These are phyloP conservation scores for Zophobas morio DNA, from an alignment of 1,140 invertebrate species.

Conservation along the genomic window DNA sequence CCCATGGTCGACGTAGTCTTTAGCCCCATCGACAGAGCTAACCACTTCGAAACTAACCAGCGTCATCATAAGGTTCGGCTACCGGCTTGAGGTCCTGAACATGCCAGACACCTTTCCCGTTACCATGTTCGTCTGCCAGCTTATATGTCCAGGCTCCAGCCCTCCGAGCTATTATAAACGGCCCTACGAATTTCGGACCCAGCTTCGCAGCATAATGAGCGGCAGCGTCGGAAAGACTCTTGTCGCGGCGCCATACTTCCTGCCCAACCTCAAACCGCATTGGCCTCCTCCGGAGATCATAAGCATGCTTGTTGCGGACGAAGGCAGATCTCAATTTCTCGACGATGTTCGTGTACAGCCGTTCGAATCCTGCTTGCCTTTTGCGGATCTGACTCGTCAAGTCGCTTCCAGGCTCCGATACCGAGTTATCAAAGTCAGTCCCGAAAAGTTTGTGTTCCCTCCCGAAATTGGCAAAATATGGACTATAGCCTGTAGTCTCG, in stretches of 20 bases:
- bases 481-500: slow-evolving; percentile 55
- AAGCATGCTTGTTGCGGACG: slow-evolving; percentile 5
- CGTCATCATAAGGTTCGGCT: background rate
- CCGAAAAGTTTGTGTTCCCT: slow-evolving; percentile 42
- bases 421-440: background rate
- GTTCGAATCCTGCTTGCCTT: background rate
- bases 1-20: too few relatives aligned
- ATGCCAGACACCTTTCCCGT: slow-evolving; percentile 11
- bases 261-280: background rate
- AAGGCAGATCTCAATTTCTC: background rate
- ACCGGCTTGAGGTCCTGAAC: slow-evolving; percentile 34
- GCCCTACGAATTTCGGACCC: slow-evolving; percentile 16
- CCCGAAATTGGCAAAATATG: slow-evolving; percentile 58
- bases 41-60: too few relatives aligned
- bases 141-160: background rate
- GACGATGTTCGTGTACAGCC: background rate
- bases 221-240: background rate
- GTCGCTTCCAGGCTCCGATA: background rate
- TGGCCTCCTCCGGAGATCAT: slow-evolving; percentile 42
- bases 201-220: slow-evolving; percentile 45
- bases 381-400: background rate
- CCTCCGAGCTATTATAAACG: background rate
- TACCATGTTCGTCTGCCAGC: slow-evolving; percentile 21
- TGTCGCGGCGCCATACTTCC: slow-evolving; percentile 30
- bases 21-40: too few relatives aligned